Percentiles rank a stretch among this genome's conserved stretches.
These are phyloP conservation scores for Heliconius himera DNA, from an alignment of 1,140 invertebrate species.

Conservation along the genomic window DNA sequence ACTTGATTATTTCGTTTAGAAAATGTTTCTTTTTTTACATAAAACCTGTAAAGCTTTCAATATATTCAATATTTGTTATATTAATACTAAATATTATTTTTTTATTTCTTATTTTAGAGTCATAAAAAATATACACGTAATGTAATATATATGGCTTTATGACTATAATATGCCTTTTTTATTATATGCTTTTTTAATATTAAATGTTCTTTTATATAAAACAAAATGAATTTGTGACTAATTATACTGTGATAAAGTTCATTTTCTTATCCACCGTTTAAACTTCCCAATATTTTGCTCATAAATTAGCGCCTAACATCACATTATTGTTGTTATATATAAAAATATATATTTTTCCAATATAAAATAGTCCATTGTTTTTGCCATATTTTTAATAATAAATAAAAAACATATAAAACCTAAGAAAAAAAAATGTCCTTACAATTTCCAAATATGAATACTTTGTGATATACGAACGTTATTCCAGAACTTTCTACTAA, in stretches of 20 bases:
- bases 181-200: background rate
- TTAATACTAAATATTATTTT: background rate
- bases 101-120: background rate
- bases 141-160: no score
- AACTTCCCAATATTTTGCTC: conserved; percentile 8
- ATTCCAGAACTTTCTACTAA: conserved; percentile 42
- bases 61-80: no score
- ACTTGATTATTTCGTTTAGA: background rate
- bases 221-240: background rate
- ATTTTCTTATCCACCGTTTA: conserved; percentile 25
- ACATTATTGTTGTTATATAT: conserved; percentile 14
- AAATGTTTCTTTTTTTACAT: no score
- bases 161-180: background rate
- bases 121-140: background rate
- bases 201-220: background rate
- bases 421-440: conserved; percentile 27
- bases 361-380: conserved; percentile 20
- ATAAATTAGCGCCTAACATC: conserved; percentile 15
- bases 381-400: conserved; percentile 30
- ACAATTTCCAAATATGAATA: conserved; percentile 39
- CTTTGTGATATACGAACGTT: conserved; percentile 44
- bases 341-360: conserved; percentile 19
- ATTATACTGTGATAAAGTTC: conserved; percentile 16
- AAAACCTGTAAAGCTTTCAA: no score
- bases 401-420: background rate